Evolutionary conservation across 2,797 vertebrate genomes (phyloP), one percentile per base, ranked within the genome.

Genomic region (Rhodeus uyekii): DNA sequence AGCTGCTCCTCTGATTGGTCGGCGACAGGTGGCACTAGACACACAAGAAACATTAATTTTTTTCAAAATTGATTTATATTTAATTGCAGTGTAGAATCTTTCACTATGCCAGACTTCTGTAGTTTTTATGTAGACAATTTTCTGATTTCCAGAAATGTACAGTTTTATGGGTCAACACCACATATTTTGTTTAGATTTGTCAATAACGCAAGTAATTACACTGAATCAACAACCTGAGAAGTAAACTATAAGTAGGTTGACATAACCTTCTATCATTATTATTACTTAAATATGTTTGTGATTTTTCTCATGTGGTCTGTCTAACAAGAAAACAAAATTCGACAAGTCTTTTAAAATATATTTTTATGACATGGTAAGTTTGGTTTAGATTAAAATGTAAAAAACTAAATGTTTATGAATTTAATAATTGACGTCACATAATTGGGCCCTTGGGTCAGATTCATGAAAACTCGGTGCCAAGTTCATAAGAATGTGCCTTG

Each of bases 1-100:
- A 7, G 97, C 96, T n/a, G 98, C 97, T 85, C 97, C 98, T 90
- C 94, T 95, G 86, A 99, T 99, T 29, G 98, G 97, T 83, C 94
- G 95, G 79, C 97, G 96, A 88, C 97, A 98, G 86, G 96, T 97
- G 86, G 96, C 97, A 39, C 98, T 99, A 88, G 32, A 78, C 18
- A 38, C 58, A n/a, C n/a, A 32, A 22, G 3, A 18, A 19, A 36
- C 36, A 32, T 24, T 29, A 19, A 48, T 4, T 48, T 32, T 1
- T 7, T 24, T 19, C 1, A 44, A 55, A 18, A 32, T n/a, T 1
- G 19, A 8, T 50, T 0, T 12, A 22, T 10, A 2, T 5, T 68
- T 24, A 12, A 29, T 69, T 19, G 24, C 1, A 27, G 53, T 2
- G 10, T 4, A 24, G 2, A 71, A 71, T 71, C 63, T 39, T 24